Evolutionary conservation across 2,797 vertebrate genomes (phyloP).

Genomic region (Okamejei kenojei): DNA sequence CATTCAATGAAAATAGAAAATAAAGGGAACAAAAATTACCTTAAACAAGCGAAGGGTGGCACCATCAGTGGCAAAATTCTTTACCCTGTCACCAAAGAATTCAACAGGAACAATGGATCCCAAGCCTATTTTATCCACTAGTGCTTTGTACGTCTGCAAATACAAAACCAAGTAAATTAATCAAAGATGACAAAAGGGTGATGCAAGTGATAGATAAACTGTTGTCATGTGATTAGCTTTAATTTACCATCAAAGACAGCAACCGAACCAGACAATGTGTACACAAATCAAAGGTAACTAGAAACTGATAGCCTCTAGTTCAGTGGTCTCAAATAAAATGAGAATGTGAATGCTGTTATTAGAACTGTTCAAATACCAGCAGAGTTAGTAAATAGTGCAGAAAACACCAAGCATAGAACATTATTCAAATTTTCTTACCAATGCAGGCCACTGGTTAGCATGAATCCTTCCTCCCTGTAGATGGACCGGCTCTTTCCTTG

Average conservation of each 20-base stretch:
- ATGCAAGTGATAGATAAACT: not conserved
- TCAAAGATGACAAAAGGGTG: not conserved
- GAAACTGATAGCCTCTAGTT: not conserved
- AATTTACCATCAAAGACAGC: not conserved
- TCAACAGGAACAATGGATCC: slow-evolving; percentile 84
- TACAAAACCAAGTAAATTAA: not conserved
- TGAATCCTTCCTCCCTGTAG: slow-evolving; percentile 59
- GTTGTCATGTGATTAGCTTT: not conserved
- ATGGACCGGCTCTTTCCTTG: slow-evolving; percentile 59
- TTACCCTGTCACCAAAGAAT: slow-evolving; percentile 78
- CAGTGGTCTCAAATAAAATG: not conserved
- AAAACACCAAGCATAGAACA: not conserved
- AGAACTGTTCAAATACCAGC: not conserved
- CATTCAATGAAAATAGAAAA: not conserved
- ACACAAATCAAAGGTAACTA: not conserved
- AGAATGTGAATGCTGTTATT: not conserved
- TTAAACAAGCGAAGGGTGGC: slow-evolving; percentile 82
- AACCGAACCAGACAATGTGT: not conserved
- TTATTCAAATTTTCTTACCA: slow-evolving; percentile 63
- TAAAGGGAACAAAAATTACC: slow-evolving; percentile 56
- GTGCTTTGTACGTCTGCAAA: slow-evolving; percentile 77
- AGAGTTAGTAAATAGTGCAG: not conserved
- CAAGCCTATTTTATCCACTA: slow-evolving; percentile 89
- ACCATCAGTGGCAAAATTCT: slow-evolving; percentile 81
- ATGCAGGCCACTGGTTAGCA: slow-evolving; percentile 75